Base-by-base conservation (phyloP, 1,140 invertebrate species). In the Eumaeus atala region DNA sequence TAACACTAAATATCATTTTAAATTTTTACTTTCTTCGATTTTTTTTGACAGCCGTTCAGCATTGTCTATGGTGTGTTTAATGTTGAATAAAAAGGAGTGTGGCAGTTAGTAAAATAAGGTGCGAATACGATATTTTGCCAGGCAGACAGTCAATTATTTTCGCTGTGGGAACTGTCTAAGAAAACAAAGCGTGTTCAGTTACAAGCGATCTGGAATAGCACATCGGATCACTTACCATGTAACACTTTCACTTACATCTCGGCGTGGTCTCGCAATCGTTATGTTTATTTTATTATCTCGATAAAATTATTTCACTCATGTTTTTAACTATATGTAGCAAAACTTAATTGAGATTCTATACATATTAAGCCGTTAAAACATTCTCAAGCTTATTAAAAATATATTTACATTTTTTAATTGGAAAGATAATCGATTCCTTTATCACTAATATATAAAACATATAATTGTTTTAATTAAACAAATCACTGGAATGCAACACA, bases 161-260 rank as follows among this genome's bases (percentile, higher is more conserved):
- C 71, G 61, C 77, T 74, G 79, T 85, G 82, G 78, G 78, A 85
- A 85, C 76, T 78, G 82, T 82, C 82, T 74, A 68, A 70, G 73
- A 78, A 83, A 77, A 85, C 80, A 82, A 84, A 82, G 75, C 69
- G 77, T 74, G 74, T 81, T 78, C 57, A 66, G 81, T 84, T 83
- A 74, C 77, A 81, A 74, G 73, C 74, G 74, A 72, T 74, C 70
- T 74, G 70, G 72, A 60, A 71, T 71, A 70, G 6, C 21, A 28
- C 61, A 54, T 61, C 58, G 64, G 60, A 64, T 64, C 62, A 62
- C 67, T 60, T 80, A 82, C 81, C 61, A 79, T 58, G 54, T 53
- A 51, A 57, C 55, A 60, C 69, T 67, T 66, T 75, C 72, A 49
- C 57, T 57, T 53, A 34, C 37, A 58, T 60, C 52, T 60, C 61